Conservation (phyloP, 2,797 vertebrate species). For the Typhlichthys subterraneus region DNA sequence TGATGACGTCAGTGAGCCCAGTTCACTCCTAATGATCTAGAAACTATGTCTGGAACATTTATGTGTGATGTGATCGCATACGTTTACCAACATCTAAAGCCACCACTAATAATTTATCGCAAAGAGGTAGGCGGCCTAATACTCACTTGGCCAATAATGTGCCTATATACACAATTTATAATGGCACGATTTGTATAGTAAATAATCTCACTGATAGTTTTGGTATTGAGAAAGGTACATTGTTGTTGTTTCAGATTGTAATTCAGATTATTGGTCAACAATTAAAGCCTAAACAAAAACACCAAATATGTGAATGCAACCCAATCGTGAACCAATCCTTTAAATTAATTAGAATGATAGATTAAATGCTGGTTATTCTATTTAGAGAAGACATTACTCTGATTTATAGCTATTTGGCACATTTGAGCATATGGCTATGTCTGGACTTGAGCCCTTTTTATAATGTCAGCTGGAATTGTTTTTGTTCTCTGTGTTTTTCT, state of each 20-base stretch:
- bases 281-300: too few relatives aligned
- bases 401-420: constrained; percentile 35
- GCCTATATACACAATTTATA: too few relatives aligned
- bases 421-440: constrained; percentile 53
- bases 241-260: too few relatives aligned
- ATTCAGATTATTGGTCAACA: too few relatives aligned
- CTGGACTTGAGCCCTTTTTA: constrained; percentile 47
- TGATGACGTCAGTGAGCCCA: constrained; percentile 65
- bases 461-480: constrained; percentile 74
- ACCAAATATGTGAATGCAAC: too few relatives aligned
- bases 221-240: too few relatives aligned
- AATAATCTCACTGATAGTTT: too few relatives aligned
- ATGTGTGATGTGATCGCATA: constrained; percentile 29
- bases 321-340: too few relatives aligned
- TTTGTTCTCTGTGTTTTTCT: constrained; percentile 71
- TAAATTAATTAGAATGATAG: background rate
- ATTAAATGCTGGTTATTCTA: constrained; percentile 12
- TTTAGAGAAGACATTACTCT: constrained; percentile 22
- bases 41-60: constrained; percentile 46
- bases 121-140: too few relatives aligned
- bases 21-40: constrained; percentile 69
- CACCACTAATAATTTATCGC: constrained; percentile 9
- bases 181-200: too few relatives aligned
- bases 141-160: too few relatives aligned
- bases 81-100: constrained; percentile 20